A percentile compares a stretch with the other conserved stretches of the same genome.
phyloP scores from a whole-genome alignment of 2,888 invertebrate genomes.

The Drosophila paramelanica region DNA sequence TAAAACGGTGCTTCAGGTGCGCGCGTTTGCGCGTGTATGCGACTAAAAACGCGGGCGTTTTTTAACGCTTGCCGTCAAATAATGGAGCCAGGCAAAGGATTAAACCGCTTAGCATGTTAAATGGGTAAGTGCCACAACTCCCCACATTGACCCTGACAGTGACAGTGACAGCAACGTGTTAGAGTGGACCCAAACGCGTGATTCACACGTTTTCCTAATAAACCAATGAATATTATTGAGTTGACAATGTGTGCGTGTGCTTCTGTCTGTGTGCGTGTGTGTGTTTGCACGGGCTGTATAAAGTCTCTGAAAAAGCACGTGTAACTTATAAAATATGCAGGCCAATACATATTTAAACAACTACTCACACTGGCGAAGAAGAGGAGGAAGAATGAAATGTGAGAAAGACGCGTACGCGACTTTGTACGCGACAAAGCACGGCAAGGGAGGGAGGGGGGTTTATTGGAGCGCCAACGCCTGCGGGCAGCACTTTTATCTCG shows the following conservation, averaged over 20 bases:
- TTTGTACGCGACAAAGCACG: background rate
- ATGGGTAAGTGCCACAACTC: slow-evolving; percentile 49
- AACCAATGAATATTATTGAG: slow-evolving; percentile 68
- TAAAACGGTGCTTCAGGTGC: background rate
- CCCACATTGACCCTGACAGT: slow-evolving; percentile 27
- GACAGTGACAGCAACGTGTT: slow-evolving; percentile 11
- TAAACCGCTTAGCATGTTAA: slow-evolving; percentile 58
- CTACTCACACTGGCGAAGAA: slow-evolving; percentile 15
- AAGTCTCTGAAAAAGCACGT: slow-evolving; percentile 48
- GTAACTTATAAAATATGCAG: slow-evolving; percentile 55
- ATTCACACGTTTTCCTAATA: slow-evolving; percentile 25
- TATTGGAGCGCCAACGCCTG: slow-evolving; percentile 11
- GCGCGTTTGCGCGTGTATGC: slow-evolving; percentile 12
- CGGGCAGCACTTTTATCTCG: slow-evolving; percentile 41
- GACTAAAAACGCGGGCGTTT: slow-evolving; percentile 40
- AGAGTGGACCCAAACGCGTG: slow-evolving; percentile 24
- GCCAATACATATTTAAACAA: slow-evolving; percentile 68
- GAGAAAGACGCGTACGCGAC: slow-evolving; percentile 7
- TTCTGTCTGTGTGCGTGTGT: slow-evolving; percentile 13
- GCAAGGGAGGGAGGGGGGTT: too few relatives aligned
- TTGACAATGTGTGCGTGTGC: slow-evolving; percentile 28
- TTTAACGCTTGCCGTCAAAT: slow-evolving; percentile 34
- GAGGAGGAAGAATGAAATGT: background rate
- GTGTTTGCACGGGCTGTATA: background rate
- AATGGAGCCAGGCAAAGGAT: slow-evolving; percentile 51